Conservation (phyloP, 2,113 vertebrate species). For the Perca fluviatilis region DNA sequence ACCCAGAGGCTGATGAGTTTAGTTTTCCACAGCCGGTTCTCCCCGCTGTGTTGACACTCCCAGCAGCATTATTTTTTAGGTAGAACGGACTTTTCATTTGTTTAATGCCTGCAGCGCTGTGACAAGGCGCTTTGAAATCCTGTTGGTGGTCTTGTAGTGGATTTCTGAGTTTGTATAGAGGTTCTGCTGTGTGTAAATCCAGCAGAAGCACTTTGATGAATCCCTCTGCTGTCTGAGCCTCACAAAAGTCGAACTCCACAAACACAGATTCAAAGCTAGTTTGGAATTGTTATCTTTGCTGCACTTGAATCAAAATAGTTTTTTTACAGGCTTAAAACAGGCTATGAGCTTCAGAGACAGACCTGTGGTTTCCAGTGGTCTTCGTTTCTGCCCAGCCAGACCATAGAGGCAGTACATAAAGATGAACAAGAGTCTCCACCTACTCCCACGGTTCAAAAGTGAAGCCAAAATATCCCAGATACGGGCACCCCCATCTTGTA, state of each 20-base stretch:
- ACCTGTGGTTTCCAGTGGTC: too few species aligned
- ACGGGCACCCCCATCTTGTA: too few species aligned
- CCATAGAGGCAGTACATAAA: too few species aligned
- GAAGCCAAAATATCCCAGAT: too few species aligned
- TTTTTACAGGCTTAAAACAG: neutral
- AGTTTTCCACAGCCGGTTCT: neutral
- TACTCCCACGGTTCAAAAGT: too few species aligned
- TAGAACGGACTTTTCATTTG: slow-evolving; percentile 40
- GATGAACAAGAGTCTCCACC: too few species aligned
- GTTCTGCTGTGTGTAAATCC: slow-evolving; percentile 15
- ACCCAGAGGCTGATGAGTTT: slow-evolving; percentile 47
- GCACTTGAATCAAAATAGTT: neutral
- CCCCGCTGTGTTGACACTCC: slow-evolving; percentile 17
- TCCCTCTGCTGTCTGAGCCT: slow-evolving; percentile 29
- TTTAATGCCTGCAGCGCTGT: slow-evolving; percentile 42
- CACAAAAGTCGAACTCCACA: slow-evolving; percentile 15
- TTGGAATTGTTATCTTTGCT: neutral
- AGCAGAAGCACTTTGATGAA: slow-evolving; percentile 41
- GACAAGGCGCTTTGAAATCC: slow-evolving; percentile 38
- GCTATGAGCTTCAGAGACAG: too few species aligned
- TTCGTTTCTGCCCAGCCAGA: too few species aligned
- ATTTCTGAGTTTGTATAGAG: slow-evolving; percentile 9
- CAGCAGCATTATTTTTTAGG: slow-evolving; percentile 8
- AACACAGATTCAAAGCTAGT: neutral
- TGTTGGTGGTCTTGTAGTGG: slow-evolving; percentile 33